Evolutionary conservation across 2,113 vertebrate genomes (phyloP).

Genomic region (Megaleporinus macrocephalus): DNA sequence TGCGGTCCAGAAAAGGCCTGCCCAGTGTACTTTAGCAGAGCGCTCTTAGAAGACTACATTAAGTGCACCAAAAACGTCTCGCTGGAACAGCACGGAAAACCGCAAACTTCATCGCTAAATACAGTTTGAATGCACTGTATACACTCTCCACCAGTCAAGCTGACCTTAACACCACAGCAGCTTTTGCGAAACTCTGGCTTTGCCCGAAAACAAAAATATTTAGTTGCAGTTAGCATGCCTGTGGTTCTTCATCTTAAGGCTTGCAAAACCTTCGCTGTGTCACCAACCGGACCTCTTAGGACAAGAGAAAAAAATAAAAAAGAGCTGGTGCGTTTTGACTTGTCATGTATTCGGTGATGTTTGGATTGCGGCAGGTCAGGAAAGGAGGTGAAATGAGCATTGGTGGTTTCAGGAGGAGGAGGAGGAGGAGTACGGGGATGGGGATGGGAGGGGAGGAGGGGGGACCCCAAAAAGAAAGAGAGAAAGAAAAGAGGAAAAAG

Average conservation of each 20-base stretch:
- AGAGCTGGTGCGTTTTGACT: neutral
- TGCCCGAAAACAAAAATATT: constrained; percentile 31
- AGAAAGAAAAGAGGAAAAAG: constrained; percentile 36
- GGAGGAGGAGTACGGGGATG: too few species aligned
- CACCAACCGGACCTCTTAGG: constrained; percentile 9
- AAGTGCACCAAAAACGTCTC: constrained; percentile 21
- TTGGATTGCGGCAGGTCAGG: constrained; percentile 33
- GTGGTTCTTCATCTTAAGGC: constrained; percentile 19
- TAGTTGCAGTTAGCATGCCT: constrained; percentile 24
- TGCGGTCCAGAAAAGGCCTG: neutral
- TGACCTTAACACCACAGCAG: constrained; percentile 1
- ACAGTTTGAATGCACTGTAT: neutral
- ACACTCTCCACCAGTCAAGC: neutral
- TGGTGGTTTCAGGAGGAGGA: neutral
- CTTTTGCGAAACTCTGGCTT: neutral
- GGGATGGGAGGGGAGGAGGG: too few species aligned
- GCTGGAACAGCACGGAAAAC: neutral
- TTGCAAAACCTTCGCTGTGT: constrained; percentile 10
- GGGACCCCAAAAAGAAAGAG: neutral
- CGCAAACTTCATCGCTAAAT: constrained; percentile 18
- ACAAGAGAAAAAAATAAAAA: constrained; percentile 12
- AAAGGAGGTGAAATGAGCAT: constrained; percentile 11
- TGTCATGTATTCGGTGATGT: constrained; percentile 20
- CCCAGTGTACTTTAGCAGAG: constrained; percentile 2
- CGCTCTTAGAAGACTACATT: neutral